Evolutionary conservation across 2,113 vertebrate genomes (phyloP).

Genomic region (Sylvietta virens): DNA sequence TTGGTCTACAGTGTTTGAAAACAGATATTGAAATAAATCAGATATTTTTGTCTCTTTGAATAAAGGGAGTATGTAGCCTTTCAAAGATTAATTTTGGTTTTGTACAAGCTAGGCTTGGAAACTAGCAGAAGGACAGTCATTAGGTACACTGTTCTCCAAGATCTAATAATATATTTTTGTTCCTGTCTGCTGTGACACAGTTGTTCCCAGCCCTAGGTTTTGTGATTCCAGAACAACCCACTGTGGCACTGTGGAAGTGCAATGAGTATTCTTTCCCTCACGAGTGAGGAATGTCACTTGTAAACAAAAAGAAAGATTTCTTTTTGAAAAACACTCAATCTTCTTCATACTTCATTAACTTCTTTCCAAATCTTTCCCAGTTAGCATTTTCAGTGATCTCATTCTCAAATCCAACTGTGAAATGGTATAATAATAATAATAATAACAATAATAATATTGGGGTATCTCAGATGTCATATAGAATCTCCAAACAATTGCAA

Average conservation of each 20-base stretch:
- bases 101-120: background rate
- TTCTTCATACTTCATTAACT: background rate
- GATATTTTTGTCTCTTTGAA: background rate
- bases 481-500: too few species aligned
- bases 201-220: background rate
- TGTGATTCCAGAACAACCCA: background rate
- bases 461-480: too few species aligned
- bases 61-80: background rate
- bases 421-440: background rate
- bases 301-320: background rate
- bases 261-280: background rate
- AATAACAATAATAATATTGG: too few species aligned
- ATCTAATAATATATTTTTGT: background rate
- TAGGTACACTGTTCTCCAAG: background rate
- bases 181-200: background rate
- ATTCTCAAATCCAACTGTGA: background rate
- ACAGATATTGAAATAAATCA: background rate
- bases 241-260: background rate
- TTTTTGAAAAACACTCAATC: background rate
- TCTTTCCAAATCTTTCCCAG: background rate
- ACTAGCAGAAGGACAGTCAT: background rate
- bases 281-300: fast-evolving
- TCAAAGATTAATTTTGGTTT: background rate
- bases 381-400: background rate
- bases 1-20: background rate